Conservation (phyloP, 2,888 invertebrate species). For the Oasisia sp. region DNA sequence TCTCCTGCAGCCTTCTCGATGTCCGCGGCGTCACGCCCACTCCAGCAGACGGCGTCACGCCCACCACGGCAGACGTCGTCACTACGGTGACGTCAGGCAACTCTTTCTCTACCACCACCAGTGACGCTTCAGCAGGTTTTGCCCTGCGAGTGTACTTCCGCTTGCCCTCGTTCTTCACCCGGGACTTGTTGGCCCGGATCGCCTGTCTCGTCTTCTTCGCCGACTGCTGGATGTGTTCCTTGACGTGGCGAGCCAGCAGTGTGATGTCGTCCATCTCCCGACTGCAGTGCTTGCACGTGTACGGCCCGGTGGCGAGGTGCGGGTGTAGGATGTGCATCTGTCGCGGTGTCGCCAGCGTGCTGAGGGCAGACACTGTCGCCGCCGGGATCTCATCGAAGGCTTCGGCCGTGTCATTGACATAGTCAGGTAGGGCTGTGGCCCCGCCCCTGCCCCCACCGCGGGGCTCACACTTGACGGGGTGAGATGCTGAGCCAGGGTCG, state of each 20-base stretch:
- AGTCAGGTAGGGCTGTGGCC: slow-evolving; percentile 17
- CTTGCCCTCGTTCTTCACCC: not conserved
- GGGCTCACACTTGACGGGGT: not conserved
- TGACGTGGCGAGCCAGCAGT: slow-evolving; percentile 25
- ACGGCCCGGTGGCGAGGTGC: slow-evolving; percentile 18
- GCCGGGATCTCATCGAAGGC: not conserved
- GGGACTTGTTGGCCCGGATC: not conserved
- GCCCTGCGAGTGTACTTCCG: not conserved
- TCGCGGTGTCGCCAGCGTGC: slow-evolving; percentile 11
- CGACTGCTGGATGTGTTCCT: slow-evolving; percentile 22
- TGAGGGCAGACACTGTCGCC: not conserved
- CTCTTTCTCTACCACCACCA: not conserved
- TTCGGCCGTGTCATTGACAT: not conserved
- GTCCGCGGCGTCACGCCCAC: not conserved
- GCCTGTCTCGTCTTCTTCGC: slow-evolving; percentile 9
- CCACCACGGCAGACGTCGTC: not conserved
- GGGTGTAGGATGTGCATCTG: slow-evolving; percentile 22
- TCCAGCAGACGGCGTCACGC: not conserved
- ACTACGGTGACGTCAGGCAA: not conserved
- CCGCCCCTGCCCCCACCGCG: not conserved
- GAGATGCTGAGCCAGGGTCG: not conserved
- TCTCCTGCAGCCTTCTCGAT: not conserved
- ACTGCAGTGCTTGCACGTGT: slow-evolving; percentile 26
- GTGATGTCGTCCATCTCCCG: slow-evolving; percentile 22
- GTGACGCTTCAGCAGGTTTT: not conserved